These are phyloP conservation scores for Leuctra nigra DNA, from an alignment of 2,888 invertebrate species.

Conservation along the genomic window DNA sequence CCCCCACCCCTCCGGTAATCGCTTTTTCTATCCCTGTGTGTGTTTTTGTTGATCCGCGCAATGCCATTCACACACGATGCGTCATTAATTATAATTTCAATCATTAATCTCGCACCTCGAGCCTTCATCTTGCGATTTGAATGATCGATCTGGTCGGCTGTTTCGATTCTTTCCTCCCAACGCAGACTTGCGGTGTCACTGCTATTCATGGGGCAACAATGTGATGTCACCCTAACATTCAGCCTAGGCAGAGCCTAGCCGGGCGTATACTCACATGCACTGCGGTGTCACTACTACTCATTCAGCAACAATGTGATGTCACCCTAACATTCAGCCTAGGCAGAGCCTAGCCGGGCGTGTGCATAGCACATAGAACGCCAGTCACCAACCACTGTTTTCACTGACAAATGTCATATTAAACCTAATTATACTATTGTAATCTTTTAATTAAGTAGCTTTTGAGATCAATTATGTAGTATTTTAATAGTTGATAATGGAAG, in stretches of 20 bases:
- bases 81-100: slow-evolving; percentile 11
- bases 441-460: no score
- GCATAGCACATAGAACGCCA: no score
- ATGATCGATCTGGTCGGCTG: slow-evolving; percentile 1
- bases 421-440: no score
- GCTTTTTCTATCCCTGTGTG: no score
- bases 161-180: not conserved
- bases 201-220: slow-evolving; percentile 5
- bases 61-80: no score
- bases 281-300: not conserved
- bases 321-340: not conserved
- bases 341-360: not conserved
- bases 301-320: not conserved
- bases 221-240: not conserved
- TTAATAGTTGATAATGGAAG: no score
- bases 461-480: no score
- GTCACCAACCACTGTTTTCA: no score
- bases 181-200: not conserved
- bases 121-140: slow-evolving; percentile 9
- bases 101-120: slow-evolving; percentile 4
- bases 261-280: no score
- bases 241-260: not conserved
- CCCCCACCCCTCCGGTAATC: no score
- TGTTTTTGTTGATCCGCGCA: no score
- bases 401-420: no score